Conservation (phyloP, 2,797 vertebrate genomes). For the Neostethus bicornis region DNA sequence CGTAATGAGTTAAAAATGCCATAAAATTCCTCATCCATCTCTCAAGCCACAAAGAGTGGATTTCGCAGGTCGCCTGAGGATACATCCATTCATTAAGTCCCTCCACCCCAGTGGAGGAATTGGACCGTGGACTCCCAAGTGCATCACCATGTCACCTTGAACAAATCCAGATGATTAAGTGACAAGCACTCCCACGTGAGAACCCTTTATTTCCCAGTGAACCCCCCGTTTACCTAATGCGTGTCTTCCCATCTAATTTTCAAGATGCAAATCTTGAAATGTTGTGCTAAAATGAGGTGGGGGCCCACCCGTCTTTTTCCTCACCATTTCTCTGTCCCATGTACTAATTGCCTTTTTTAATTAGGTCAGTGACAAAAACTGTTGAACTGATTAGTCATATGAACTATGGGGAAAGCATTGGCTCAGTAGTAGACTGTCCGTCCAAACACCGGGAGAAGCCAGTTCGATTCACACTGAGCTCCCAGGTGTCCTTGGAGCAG, state of each 20-base stretch:
- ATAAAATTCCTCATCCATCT: constrained; percentile 58
- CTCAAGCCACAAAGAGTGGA: constrained; percentile 32
- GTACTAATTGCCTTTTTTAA: constrained; percentile 85
- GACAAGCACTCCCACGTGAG: constrained; percentile 75
- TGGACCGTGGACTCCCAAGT: constrained; percentile 62
- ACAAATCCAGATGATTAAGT: constrained; percentile 79
- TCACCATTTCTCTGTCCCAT: constrained; percentile 47
- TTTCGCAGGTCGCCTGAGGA: constrained; percentile 59
- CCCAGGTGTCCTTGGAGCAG: no score
- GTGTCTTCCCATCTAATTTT: constrained; percentile 69
- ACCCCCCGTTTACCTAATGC: constrained; percentile 49
- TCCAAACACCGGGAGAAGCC: no score
- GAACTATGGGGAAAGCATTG: no score
- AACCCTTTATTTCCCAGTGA: constrained; percentile 80
- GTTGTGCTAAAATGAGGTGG: constrained; percentile 38
- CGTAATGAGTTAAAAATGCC: constrained; percentile 41
- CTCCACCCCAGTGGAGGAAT: constrained; percentile 65
- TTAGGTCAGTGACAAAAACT: constrained; percentile 82
- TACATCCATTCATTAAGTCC: constrained; percentile 71
- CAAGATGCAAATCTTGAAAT: constrained; percentile 67
- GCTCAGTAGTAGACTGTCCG: no score
- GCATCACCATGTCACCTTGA: constrained; percentile 82
- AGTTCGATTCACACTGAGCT: no score
- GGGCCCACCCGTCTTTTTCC: constrained; percentile 20
- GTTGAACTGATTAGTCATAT: constrained; percentile 74